Evolutionary conservation across 2,888 invertebrate genomes (phyloP).

Genomic region (Drosophila paramelanica): DNA sequence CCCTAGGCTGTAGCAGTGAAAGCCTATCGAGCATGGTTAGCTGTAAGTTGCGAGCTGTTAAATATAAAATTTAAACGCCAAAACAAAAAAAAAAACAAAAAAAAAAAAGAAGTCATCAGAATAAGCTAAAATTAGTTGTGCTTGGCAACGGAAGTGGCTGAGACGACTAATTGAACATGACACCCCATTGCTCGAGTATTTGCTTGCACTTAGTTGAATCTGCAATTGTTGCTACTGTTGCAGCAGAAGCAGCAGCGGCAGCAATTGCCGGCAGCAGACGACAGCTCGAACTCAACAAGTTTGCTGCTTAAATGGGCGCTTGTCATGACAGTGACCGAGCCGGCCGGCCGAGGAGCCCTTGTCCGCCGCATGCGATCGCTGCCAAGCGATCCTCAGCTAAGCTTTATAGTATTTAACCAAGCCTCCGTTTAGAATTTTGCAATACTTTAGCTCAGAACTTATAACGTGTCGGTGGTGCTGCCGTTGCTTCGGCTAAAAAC

Average conservation of each 20-base stretch:
- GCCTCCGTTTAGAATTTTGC: constrained; percentile 74
- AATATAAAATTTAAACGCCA: constrained; percentile 1
- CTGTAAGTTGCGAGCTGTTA: background rate
- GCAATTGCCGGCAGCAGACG: background rate
- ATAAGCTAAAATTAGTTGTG: constrained; percentile 3
- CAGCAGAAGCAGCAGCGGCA: background rate
- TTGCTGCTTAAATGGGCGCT: constrained; percentile 50
- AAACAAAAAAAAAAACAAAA: background rate
- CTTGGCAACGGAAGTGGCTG: constrained; percentile 33
- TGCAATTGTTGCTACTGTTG: constrained; percentile 42
- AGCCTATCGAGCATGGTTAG: constrained; percentile 37
- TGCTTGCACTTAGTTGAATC: constrained; percentile 51
- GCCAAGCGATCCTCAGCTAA: constrained; percentile 29
- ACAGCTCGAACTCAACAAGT: constrained; percentile 51
- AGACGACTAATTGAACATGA: constrained; percentile 33
- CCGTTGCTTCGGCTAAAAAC: constrained; percentile 15
- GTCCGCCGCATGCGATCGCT: constrained; percentile 10
- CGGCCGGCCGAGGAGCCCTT: constrained; percentile 25
- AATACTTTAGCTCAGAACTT: constrained; percentile 76
- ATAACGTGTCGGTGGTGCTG: constrained; percentile 65
- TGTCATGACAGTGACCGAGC: constrained; percentile 52
- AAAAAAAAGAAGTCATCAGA: constrained; percentile 1
- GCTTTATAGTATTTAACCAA: constrained; percentile 73
- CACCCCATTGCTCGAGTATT: constrained; percentile 37
- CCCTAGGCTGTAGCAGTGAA: constrained; percentile 44